Evolutionary conservation across 1,140 invertebrate species (phyloP).

Genomic region (Dendrolimus kikuchii): DNA sequence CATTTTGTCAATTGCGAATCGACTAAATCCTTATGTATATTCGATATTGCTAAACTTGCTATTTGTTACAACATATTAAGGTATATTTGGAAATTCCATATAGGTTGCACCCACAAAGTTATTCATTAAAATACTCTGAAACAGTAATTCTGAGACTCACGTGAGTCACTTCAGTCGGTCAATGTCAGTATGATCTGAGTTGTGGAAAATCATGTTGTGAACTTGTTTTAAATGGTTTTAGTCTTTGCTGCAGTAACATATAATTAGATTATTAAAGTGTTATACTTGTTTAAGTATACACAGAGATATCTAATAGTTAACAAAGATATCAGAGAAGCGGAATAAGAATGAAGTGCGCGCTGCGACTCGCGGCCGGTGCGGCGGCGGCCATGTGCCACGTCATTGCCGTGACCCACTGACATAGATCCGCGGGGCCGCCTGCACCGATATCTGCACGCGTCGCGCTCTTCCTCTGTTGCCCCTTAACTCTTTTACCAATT

Average conservation of each 20-base stretch:
- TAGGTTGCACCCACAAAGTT: too few relatives aligned
- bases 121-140: too few relatives aligned
- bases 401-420: slow-evolving; percentile 71
- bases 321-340: slow-evolving; percentile 63
- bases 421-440: slow-evolving; percentile 68
- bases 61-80: too few relatives aligned
- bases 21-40: too few relatives aligned
- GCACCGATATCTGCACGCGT: slow-evolving; percentile 69
- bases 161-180: slow-evolving; percentile 41
- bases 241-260: too few relatives aligned
- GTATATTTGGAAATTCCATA: too few relatives aligned
- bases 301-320: slow-evolving; percentile 36
- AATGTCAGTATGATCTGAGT: slow-evolving; percentile 36
- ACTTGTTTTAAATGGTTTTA: too few relatives aligned
- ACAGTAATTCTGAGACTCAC: slow-evolving; percentile 21
- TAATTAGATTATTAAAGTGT: too few relatives aligned
- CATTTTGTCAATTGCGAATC: too few relatives aligned
- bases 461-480: slow-evolving; percentile 56
- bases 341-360: slow-evolving; percentile 70
- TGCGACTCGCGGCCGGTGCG: slow-evolving; percentile 51
- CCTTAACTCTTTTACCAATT: slow-evolving; percentile 27
- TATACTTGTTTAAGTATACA: neutral
- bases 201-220: slow-evolving; percentile 3
- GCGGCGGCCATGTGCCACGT: slow-evolving; percentile 64
- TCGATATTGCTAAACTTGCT: too few relatives aligned